phyloP scores from a whole-genome alignment of 2,113 vertebrate species.

The Melierax canorus region DNA sequence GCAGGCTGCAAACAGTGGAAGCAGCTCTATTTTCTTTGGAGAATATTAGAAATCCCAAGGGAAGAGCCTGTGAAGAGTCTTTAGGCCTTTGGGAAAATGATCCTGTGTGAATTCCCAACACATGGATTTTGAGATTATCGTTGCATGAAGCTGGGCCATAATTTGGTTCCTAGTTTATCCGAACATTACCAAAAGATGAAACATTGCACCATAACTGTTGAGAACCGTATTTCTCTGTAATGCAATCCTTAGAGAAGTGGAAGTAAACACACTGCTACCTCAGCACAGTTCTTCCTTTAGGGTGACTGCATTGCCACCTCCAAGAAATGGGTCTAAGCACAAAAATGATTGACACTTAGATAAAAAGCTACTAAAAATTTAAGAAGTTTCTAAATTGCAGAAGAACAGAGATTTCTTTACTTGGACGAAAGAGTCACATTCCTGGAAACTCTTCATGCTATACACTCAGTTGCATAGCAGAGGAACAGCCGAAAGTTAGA shows the following conservation, averaged over 20 bases:
- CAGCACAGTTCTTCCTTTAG: not conserved
- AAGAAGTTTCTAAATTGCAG: not conserved
- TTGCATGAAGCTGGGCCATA: not conserved
- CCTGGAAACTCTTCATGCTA: not conserved
- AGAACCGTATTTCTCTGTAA: not conserved
- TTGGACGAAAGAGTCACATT: not conserved
- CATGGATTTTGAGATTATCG: not conserved
- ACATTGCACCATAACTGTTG: not conserved
- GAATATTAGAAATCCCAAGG: not conserved
- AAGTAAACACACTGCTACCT: not conserved
- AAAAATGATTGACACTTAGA: fast-evolving
- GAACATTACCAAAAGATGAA: not conserved
- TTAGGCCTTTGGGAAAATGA: not conserved
- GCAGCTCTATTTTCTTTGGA: not conserved
- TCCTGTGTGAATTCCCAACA: not conserved
- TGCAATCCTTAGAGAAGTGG: not conserved
- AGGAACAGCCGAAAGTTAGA: not conserved
- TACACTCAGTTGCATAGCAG: not conserved
- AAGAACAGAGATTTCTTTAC: not conserved
- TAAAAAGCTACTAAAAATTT: not conserved
- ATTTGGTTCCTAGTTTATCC: not conserved
- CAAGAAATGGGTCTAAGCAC: not conserved
- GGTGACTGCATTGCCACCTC: fast-evolving
- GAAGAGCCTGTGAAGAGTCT: not conserved
- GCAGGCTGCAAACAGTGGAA: not conserved